These are phyloP conservation scores for Ptilodon capucinus DNA, from an alignment of 2,888 invertebrate species.

Conservation along the genomic window DNA sequence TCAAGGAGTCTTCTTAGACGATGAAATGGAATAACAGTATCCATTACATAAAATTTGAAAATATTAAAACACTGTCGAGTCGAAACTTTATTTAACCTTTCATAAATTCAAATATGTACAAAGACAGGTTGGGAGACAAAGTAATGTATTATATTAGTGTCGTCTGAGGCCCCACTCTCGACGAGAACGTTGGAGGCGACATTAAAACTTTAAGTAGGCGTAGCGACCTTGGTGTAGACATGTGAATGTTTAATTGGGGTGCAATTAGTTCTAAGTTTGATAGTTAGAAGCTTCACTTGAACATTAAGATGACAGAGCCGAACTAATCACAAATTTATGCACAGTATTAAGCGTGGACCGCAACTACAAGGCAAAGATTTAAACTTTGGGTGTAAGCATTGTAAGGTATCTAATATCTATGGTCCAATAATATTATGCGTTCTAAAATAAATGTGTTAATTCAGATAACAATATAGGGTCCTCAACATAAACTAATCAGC, in stretches of 20 bases:
- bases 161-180: slow-evolving; percentile 2
- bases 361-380: not conserved
- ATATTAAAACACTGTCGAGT: not conserved
- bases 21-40: too few species aligned
- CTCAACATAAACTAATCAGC: too few species aligned
- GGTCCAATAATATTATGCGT: too few species aligned
- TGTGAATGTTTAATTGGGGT: slow-evolving; percentile 12
- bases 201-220: slow-evolving; percentile 19
- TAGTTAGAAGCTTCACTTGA: not conserved
- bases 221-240: slow-evolving; percentile 10
- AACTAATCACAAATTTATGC: not conserved
- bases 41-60: not conserved
- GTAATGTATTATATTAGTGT: slow-evolving; percentile 8
- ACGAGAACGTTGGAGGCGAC: slow-evolving; percentile 3
- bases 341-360: not conserved
- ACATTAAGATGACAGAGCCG: not conserved
- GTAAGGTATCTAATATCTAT: too few species aligned
- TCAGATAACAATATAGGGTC: too few species aligned
- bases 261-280: slow-evolving; percentile 3
- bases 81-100: not conserved
- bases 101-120: not conserved
- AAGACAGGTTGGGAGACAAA: slow-evolving; percentile 2
- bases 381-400: too few species aligned
- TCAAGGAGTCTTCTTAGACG: not conserved
- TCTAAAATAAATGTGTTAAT: too few species aligned